Evolutionary conservation across 1,140 invertebrate genomes (phyloP).

Genomic region (Trichomalopsis sarcophagae): DNA sequence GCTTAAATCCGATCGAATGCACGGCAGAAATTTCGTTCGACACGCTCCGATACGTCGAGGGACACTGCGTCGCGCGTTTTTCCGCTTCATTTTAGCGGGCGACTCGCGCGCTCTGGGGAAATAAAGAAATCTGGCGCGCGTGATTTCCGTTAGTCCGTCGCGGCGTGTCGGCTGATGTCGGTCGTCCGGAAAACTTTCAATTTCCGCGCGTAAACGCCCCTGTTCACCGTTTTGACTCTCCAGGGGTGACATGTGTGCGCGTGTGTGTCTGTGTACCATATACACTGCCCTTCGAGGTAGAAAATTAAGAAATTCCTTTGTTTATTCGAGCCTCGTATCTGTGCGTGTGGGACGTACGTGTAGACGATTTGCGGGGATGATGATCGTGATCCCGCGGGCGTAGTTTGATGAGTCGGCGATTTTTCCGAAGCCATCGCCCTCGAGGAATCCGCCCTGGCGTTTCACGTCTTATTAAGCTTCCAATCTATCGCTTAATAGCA

Average conservation of each 20-base stretch:
- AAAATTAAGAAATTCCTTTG: slow-evolving; percentile 33
- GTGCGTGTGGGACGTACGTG: not conserved
- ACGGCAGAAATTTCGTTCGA: not conserved
- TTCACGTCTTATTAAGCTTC: slow-evolving; percentile 1
- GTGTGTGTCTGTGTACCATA: not conserved
- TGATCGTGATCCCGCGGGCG: not conserved
- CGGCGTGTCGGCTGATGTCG: not conserved
- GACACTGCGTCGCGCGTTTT: not conserved
- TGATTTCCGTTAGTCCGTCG: slow-evolving; percentile 16
- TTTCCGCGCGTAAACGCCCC: slow-evolving; percentile 50
- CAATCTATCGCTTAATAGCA: not conserved
- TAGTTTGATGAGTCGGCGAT: slow-evolving; percentile 27
- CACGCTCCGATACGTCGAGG: not conserved
- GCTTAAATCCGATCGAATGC: not conserved
- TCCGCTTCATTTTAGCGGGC: not conserved
- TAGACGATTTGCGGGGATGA: not conserved
- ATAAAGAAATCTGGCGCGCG: slow-evolving; percentile 25
- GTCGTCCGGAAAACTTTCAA: slow-evolving; percentile 58
- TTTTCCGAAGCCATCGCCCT: not conserved
- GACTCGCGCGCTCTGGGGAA: slow-evolving; percentile 6
- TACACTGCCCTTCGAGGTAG: not conserved
- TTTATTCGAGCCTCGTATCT: not conserved
- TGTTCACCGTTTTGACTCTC: not conserved
- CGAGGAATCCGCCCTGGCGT: not conserved
- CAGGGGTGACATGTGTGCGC: not conserved